Base-by-base conservation (phyloP, 2,113 vertebrate species). In the Galbula dea region DNA sequence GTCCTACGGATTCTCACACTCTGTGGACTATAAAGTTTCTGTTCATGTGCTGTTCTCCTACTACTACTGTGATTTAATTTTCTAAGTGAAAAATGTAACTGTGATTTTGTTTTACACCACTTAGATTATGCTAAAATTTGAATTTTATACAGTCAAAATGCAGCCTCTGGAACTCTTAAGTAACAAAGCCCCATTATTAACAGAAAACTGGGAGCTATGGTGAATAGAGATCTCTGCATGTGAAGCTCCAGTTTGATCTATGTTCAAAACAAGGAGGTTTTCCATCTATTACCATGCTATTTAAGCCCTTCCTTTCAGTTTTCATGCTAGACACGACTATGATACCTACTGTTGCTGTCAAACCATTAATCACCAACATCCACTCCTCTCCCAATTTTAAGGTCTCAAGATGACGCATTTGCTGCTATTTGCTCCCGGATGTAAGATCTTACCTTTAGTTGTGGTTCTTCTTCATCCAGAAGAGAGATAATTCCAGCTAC, bases 401-500 rank as follows among this genome's bases (percentile, higher is more conserved):
- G 48, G 17, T 86, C 72, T 62, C 36, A 62, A 66, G 4, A 43
- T 12, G 61, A 78, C 6, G 6, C 21, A 39, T 51, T 55, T 61
- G 34, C 21, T 61, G 10, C 22, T 90, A 62, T 12, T 81, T 86
- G 19, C 45, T 88, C 36, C 27, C 30, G 51, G 27, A 34, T 65
- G 6, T 51, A 80, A 85, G 57, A 26, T 12, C 86, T 94, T 98
- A 99, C 99, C 99, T 99, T 99, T 75, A 99, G 98, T 93, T 99
- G 98, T 54, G 99, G 99, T 95, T 99, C 99, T 90, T 99, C 99
- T 96, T 99, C 99, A 97, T 99, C 99, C 96, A 99, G 98, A 94
- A 99, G 99, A 73, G 99, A 99, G 97, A 99, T 99, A 75, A 99
- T 99, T 95, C 99, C 99, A 98, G 99, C 99, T 99, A 77, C 52